These are phyloP conservation scores for Beroe forskalii DNA, from an alignment of 37 sponge, comb jelly and placozoan species.

Conservation along the genomic window DNA sequence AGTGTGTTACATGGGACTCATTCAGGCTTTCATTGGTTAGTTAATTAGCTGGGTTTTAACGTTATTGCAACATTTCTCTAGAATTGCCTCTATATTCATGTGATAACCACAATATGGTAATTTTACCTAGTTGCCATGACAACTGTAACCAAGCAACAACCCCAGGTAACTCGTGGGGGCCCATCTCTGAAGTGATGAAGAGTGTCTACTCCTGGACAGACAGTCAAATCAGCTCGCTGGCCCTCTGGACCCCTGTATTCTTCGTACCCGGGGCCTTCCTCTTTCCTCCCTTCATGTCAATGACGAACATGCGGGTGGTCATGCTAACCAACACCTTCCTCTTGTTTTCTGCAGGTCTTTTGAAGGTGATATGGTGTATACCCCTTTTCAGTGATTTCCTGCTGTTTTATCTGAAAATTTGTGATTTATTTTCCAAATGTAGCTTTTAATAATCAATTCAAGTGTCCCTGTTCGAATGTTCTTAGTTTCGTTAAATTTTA, in stretches of 20 bases:
- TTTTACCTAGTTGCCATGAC: background rate
- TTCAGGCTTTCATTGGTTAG: too few species aligned
- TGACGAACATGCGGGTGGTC: slow-evolving; percentile 24
- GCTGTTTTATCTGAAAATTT: background rate
- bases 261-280: slow-evolving; percentile 26
- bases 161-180: slow-evolving; percentile 55
- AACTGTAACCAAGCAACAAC: background rate
- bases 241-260: slow-evolving; percentile 51
- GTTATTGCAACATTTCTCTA: too few species aligned
- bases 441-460: background rate
- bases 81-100: too few species aligned
- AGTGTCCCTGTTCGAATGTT: background rate
- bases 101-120: background rate
- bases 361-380: background rate
- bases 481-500: too few species aligned
- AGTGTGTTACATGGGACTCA: too few species aligned
- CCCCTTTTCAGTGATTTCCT: background rate
- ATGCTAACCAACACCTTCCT: slow-evolving; percentile 27
- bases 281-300: slow-evolving; percentile 28
- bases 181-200: slow-evolving; percentile 47
- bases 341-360: background rate
- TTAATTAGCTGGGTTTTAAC: too few species aligned
- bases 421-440: background rate
- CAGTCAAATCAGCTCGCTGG: background rate
- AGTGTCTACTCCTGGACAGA: background rate